These are phyloP conservation scores for Ceratosolen solmsi DNA, from an alignment of 1,140 invertebrate genomes.

Conservation along the genomic window DNA sequence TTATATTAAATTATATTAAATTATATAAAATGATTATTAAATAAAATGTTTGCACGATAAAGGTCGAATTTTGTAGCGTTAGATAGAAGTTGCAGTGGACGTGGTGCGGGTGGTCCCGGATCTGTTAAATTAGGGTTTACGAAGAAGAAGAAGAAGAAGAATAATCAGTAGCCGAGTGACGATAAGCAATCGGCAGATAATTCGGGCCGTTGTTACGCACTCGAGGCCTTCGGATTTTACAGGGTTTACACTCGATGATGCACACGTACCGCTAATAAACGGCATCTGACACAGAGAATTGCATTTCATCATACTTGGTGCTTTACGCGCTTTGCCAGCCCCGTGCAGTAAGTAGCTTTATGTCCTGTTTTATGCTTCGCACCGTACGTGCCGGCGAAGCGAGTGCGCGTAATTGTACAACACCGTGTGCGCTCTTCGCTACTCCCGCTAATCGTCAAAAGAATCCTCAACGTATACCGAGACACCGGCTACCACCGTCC, in stretches of 20 bases:
- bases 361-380: constrained; percentile 67
- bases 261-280: constrained; percentile 63
- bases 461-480: too few species aligned
- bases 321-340: constrained; percentile 57
- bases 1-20: too few species aligned
- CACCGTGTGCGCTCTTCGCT: not conserved
- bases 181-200: not conserved
- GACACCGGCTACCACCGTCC: not conserved
- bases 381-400: constrained; percentile 60
- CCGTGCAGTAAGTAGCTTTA: constrained; percentile 56
- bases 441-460: constrained; percentile 30
- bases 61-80: too few species aligned
- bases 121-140: too few species aligned
- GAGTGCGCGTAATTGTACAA: constrained; percentile 40
- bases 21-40: too few species aligned
- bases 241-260: constrained; percentile 43
- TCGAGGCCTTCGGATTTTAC: not conserved
- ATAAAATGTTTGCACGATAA: too few species aligned
- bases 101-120: too few species aligned
- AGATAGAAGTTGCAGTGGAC: too few species aligned
- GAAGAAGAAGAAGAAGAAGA: too few species aligned
- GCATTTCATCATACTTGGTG: constrained; percentile 67
- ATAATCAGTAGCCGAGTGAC: not conserved
- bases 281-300: constrained; percentile 67
- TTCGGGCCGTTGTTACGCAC: not conserved